These are phyloP conservation scores for Zophobas atratus DNA, from an alignment of 1,140 invertebrate species.

Conservation along the genomic window DNA sequence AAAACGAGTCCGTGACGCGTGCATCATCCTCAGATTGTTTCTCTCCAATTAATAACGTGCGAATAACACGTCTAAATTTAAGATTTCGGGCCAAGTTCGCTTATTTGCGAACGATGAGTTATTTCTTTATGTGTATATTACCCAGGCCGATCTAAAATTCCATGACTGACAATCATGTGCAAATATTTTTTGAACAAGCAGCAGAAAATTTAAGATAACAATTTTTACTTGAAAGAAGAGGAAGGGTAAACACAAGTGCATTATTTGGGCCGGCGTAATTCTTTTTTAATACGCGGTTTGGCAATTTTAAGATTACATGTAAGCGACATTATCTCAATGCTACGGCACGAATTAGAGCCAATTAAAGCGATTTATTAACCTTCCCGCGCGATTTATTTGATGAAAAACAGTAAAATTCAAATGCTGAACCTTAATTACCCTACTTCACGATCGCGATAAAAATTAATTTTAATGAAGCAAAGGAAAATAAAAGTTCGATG, in stretches of 20 bases:
- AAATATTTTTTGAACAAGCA: not conserved
- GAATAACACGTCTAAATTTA: conserved; percentile 10
- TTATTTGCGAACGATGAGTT: conserved; percentile 7
- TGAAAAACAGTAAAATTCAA: not conserved
- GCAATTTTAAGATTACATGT: not conserved
- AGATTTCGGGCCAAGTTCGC: conserved; percentile 11
- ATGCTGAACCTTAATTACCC: no score
- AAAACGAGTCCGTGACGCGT: not conserved
- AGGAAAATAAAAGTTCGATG: not conserved
- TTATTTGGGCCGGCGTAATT: no score
- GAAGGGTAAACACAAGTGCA: no score
- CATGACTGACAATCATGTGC: conserved; percentile 5
- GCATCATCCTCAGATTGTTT: not conserved
- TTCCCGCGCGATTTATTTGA: not conserved
- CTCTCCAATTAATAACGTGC: not conserved
- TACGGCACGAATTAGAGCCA: conserved; percentile 10
- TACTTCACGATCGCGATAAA: not conserved
- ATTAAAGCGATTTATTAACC: conserved; percentile 20
- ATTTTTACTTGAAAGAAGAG: not conserved
- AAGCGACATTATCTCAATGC: conserved; percentile 2
- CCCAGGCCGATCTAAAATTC: not conserved
- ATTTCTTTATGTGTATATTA: not conserved
- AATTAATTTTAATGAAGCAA: not conserved
- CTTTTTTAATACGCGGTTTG: no score
- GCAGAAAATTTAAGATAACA: not conserved